These are phyloP conservation scores for Eclectus roratus DNA, from an alignment of 2,113 vertebrate species.

Conservation along the genomic window DNA sequence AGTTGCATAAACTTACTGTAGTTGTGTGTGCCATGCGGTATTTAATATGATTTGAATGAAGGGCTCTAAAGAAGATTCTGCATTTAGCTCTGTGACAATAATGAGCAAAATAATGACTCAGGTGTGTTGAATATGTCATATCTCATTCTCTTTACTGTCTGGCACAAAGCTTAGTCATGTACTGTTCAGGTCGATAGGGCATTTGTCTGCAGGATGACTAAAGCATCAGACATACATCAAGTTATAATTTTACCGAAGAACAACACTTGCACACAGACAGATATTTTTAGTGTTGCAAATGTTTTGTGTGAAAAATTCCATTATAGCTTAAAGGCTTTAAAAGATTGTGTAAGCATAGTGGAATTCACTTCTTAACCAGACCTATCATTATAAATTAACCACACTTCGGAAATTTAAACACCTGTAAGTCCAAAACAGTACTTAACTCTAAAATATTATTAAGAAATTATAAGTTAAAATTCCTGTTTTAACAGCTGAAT, in stretches of 20 bases:
- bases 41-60: not conserved
- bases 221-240: not conserved
- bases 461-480: constrained; percentile 56
- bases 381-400: constrained; percentile 62
- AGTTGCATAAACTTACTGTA: not conserved
- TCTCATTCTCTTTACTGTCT: not conserved
- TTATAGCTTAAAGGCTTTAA: constrained; percentile 35
- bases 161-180: not conserved
- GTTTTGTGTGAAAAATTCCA: constrained; percentile 14
- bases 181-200: not conserved
- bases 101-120: not conserved
- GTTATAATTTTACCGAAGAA: constrained; percentile 1
- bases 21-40: not conserved
- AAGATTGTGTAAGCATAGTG: constrained; percentile 48
- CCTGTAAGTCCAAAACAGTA: constrained; percentile 47
- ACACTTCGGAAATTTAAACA: constrained; percentile 63
- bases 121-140: not conserved
- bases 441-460: constrained; percentile 52
- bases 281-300: not conserved
- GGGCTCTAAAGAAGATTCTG: not conserved
- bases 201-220: not conserved
- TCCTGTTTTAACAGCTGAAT: constrained; percentile 72
- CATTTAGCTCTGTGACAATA: not conserved
- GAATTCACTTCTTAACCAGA: constrained; percentile 55
- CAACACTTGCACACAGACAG: not conserved